These are phyloP conservation scores for Abrostola triplasia DNA, from an alignment of 2,888 invertebrate species.

Conservation along the genomic window DNA sequence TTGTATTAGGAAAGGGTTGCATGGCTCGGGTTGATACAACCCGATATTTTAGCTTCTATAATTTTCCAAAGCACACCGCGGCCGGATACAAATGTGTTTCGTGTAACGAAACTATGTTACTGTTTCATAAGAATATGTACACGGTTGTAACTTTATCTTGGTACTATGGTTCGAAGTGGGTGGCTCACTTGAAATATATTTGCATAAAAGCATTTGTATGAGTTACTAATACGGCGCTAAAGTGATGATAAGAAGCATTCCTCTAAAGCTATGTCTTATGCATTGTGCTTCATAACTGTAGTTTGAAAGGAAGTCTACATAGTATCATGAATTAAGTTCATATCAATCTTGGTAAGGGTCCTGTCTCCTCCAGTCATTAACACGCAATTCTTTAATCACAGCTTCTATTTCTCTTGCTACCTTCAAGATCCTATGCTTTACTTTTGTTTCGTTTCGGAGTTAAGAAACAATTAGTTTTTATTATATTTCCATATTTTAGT, in stretches of 20 bases:
- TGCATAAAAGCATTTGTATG: slow-evolving; percentile 44
- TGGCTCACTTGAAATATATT: slow-evolving; percentile 45
- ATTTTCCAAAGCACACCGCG: slow-evolving; percentile 83
- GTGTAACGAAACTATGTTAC: slow-evolving; percentile 61
- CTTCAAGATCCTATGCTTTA: slow-evolving; percentile 69
- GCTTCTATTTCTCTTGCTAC: slow-evolving; percentile 73
- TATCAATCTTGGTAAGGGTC: slow-evolving; percentile 59
- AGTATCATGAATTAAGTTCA: slow-evolving; percentile 46
- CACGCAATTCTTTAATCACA: slow-evolving; percentile 65
- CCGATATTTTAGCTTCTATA: slow-evolving; percentile 50
- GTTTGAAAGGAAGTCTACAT: slow-evolving; percentile 37
- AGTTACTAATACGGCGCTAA: slow-evolving; percentile 47
- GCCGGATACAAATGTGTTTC: slow-evolving; percentile 66
- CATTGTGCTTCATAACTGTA: slow-evolving; percentile 47
- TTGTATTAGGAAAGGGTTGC: slow-evolving; percentile 58
- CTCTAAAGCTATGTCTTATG: slow-evolving; percentile 31
- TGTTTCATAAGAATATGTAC: slow-evolving; percentile 68
- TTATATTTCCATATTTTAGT: slow-evolving; percentile 64
- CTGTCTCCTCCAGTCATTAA: slow-evolving; percentile 79
- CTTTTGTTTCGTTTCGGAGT: slow-evolving; percentile 54
- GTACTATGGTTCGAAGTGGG: slow-evolving; percentile 60
- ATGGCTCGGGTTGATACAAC: slow-evolving; percentile 52
- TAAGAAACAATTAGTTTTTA: slow-evolving; percentile 34
- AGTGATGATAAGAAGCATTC: slow-evolving; percentile 36
- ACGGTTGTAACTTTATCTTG: slow-evolving; percentile 67